Evolutionary conservation across 2,113 vertebrate species (phyloP).

Genomic region (Corythornis cristatus): DNA sequence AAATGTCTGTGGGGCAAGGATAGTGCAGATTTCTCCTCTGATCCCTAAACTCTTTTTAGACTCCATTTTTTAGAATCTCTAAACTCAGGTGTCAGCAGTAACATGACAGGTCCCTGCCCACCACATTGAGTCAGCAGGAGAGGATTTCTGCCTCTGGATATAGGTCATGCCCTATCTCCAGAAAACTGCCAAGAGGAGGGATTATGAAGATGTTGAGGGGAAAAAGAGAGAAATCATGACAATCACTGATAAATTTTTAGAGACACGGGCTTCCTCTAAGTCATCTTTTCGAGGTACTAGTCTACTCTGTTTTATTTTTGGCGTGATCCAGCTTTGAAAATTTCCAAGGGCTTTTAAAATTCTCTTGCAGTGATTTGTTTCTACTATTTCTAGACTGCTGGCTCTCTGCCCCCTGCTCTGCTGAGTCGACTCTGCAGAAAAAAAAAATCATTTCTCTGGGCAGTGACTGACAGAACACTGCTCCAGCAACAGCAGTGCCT

Average conservation of each 20-base stretch:
- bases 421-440: background rate
- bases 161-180: background rate
- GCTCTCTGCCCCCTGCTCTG: background rate
- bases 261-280: background rate
- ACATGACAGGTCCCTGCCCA: background rate
- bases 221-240: background rate
- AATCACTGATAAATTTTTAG: background rate
- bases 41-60: background rate
- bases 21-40: background rate
- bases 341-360: background rate
- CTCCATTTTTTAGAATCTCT: background rate
- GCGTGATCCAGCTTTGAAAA: background rate
- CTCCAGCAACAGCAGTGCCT: background rate
- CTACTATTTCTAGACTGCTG: background rate
- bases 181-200: background rate
- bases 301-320: background rate
- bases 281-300: background rate
- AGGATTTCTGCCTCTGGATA: background rate
- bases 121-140: background rate
- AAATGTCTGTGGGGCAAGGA: background rate
- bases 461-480: background rate
- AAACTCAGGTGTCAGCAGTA: background rate
- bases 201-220: background rate
- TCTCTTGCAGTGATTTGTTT: background rate
- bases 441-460: background rate